Evolutionary conservation across 2,113 vertebrate species (phyloP).

Genomic region (Nyctereutes procyonoides): DNA sequence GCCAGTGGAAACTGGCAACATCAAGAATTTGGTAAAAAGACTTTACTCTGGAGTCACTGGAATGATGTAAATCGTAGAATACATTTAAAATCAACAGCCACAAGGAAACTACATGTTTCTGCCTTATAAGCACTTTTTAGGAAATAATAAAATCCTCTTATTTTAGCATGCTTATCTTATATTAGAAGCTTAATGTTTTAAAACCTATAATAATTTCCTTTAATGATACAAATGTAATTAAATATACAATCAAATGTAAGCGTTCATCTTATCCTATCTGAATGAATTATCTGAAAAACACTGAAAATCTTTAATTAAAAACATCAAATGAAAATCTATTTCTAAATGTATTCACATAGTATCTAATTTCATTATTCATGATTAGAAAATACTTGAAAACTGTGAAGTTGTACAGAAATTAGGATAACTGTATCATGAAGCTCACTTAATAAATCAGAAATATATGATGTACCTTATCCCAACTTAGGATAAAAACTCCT

Average conservation of each 20-base stretch:
- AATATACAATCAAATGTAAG: constrained; percentile 60
- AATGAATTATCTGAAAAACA: not conserved
- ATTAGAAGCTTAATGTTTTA: constrained; percentile 77
- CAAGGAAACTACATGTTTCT: constrained; percentile 76
- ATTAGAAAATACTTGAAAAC: constrained; percentile 27
- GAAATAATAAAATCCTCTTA: constrained; percentile 81
- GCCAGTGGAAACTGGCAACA: constrained; percentile 45
- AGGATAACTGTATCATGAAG: not conserved
- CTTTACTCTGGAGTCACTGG: constrained; percentile 60
- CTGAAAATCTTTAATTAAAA: constrained; percentile 58
- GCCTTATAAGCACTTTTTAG: constrained; percentile 77
- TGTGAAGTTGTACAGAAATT: not conserved
- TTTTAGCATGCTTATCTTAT: constrained; percentile 77
- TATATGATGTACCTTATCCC: not conserved
- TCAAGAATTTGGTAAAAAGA: constrained; percentile 60
- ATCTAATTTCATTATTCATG: constrained; percentile 39
- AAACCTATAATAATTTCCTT: constrained; percentile 73
- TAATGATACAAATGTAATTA: constrained; percentile 56
- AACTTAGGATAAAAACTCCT: not conserved
- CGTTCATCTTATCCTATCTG: constrained; percentile 59
- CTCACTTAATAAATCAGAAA: constrained; percentile 17
- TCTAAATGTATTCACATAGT: constrained; percentile 24
- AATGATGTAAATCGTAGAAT: constrained; percentile 65
- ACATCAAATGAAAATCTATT: not conserved
- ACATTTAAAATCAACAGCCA: constrained; percentile 65